Evolutionary conservation across 2,888 invertebrate species (phyloP).

Genomic region (Agrochola lota): DNA sequence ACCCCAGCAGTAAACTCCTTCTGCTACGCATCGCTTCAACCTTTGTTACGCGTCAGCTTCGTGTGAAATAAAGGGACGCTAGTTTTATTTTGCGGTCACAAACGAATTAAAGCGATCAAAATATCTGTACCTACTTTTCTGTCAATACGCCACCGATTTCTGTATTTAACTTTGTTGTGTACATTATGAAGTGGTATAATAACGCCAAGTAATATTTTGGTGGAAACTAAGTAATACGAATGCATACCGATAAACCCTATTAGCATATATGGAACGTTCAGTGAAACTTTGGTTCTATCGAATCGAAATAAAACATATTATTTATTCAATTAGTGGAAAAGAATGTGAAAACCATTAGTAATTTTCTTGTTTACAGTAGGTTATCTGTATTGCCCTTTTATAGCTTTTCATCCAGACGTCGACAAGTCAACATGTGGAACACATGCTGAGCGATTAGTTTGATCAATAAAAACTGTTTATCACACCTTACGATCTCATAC

Average conservation of each 20-base stretch:
- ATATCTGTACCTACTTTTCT: background rate
- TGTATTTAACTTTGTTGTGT: background rate
- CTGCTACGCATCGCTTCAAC: background rate
- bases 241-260: background rate
- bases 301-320: background rate
- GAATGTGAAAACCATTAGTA: conserved; percentile 40
- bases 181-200: background rate
- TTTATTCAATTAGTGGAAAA: conserved; percentile 19
- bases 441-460: conserved; percentile 59
- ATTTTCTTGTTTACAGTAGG: conserved; percentile 47
- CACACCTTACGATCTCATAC: conserved; percentile 30
- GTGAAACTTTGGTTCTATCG: background rate
- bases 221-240: background rate
- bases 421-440: conserved; percentile 61
- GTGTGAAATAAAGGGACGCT: background rate
- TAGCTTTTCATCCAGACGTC: conserved; percentile 46
- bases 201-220: background rate
- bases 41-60: background rate
- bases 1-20: too few relatives aligned
- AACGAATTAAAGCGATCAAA: background rate
- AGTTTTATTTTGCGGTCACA: background rate
- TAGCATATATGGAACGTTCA: background rate
- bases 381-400: conserved; percentile 51
- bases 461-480: conserved; percentile 74
- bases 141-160: background rate